phyloP scores from a whole-genome alignment of 2,113 vertebrate species.

The Macrotus californicus region DNA sequence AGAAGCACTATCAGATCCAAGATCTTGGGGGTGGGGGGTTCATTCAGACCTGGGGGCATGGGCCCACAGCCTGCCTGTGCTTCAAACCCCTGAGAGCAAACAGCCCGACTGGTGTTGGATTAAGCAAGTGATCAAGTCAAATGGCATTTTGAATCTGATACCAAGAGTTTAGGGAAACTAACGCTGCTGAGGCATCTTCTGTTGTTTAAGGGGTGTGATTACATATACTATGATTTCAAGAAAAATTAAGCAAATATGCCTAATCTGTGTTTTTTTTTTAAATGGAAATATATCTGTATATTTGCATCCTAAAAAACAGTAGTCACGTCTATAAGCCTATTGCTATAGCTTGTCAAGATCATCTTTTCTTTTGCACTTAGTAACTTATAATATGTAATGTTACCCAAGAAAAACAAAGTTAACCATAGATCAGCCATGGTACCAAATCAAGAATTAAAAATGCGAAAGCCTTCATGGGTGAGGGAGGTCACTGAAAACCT shows the following conservation, averaged over 20 bases:
- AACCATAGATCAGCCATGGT: neutral
- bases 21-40: neutral
- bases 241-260: neutral
- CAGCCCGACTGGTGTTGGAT: neutral
- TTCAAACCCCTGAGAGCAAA: neutral
- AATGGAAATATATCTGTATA: neutral
- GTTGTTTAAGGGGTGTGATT: neutral
- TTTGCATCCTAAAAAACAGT: neutral
- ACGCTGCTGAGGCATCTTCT: neutral
- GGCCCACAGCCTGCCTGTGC: neutral
- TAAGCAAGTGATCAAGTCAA: neutral
- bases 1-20: neutral
- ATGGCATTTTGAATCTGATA: neutral
- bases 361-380: conserved; percentile 4
- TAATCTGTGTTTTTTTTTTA: neutral
- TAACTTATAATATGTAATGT: neutral
- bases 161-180: neutral
- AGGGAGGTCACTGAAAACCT: neutral
- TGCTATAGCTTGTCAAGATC: neutral
- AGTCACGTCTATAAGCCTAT: neutral
- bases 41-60: neutral
- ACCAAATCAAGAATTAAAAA: neutral
- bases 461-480: neutral
- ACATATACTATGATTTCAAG: neutral
- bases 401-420: neutral